phyloP scores from a whole-genome alignment of 2,797 vertebrate species.

The Falco berigora region DNA sequence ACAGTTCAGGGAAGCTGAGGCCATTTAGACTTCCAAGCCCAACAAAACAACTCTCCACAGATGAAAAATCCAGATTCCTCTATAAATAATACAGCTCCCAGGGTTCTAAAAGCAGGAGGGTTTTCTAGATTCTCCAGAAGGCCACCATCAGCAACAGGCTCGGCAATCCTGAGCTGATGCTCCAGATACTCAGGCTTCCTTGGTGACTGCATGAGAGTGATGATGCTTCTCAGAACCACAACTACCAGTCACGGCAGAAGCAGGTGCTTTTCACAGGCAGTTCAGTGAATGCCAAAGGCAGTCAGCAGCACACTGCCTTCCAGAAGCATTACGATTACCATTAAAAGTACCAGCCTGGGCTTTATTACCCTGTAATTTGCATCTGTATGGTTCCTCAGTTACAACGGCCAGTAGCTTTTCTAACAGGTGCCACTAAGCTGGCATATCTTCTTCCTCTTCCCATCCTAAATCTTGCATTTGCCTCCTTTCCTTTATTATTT shows the following conservation, averaged over 20 bases:
- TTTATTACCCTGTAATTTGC: not conserved
- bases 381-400: not conserved
- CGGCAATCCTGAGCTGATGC: not conserved
- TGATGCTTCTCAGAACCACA: not conserved
- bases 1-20: not conserved
- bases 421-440: not conserved
- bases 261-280: not conserved
- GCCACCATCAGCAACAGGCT: not conserved
- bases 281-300: not conserved
- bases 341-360: not conserved
- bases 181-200: not conserved
- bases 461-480: not conserved
- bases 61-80: not conserved
- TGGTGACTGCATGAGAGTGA: accelerated
- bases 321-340: not conserved
- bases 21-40: not conserved
- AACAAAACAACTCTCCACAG: not conserved
- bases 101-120: not conserved
- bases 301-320: not conserved
- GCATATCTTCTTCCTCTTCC: not conserved
- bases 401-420: not conserved
- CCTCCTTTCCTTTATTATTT: not conserved
- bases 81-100: not conserved
- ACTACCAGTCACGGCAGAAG: not conserved
- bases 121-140: not conserved